Evolutionary conservation across 1,140 invertebrate species (phyloP), one percentile per base, ranked within the genome.

Genomic region (Geopemphigus sp.): DNA sequence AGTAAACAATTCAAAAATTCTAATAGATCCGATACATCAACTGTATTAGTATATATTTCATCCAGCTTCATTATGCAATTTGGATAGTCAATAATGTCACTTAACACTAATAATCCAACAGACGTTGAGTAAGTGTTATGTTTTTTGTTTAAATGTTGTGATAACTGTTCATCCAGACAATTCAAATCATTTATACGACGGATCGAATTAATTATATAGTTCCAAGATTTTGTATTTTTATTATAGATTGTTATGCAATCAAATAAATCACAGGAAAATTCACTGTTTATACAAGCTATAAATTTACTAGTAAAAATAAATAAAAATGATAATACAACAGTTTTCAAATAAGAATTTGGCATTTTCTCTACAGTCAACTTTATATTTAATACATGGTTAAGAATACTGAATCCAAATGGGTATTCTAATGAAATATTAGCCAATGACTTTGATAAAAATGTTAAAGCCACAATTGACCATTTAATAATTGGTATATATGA

Each of bases 301-400:
- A 78, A 63, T 50, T 63, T 78, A 45, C 57, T 63, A n/a, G 22
- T 6, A 78, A 78, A 78, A 29, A 19, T 29, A 78, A 78, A 78
- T 63, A 78, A 26, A 78, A 63, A 78, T 14, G 32, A 50, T 47
- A 26, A 61, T 0, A 61, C 17, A 61, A n/a, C 5, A 10, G 57
- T 50, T 78, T 78, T 78, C 17, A 78, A 50, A 29, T 78, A 78
- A 11, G 57, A 50, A 59, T 63, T 78, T 63, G 74, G 57, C 39
- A 78, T 78, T 17, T 63, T 47, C 17, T 63, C 32, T 12, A 47
- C 10, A 47, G 45, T 5, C 45, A 1, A 24, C 15, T 61, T 59
- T 19, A 78, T 78, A 29, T 63, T 78, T 5, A 78, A 61, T n/a
- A 61, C 24, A 6, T 61, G 57, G 17, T 29, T 1, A 47, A 61